Conservation (phyloP, 2,113 vertebrate genomes). For the Lasiurus cinereus region DNA sequence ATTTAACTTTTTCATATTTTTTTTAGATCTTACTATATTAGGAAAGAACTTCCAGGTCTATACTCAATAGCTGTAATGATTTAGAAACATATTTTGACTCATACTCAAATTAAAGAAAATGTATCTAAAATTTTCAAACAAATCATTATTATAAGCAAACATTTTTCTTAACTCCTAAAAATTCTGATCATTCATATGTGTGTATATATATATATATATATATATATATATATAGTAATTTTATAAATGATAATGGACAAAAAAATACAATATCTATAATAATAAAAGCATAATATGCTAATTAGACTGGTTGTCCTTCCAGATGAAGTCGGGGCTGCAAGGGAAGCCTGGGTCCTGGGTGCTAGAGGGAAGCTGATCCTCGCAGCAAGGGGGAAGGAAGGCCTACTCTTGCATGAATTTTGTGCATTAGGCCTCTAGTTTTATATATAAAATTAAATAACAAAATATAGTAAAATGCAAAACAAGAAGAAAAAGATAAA, state of each 20-base stretch:
- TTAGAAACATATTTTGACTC: not conserved
- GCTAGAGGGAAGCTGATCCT: too few relatives aligned
- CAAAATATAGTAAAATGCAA: not conserved
- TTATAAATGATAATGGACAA: not conserved
- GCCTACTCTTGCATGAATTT: too few relatives aligned
- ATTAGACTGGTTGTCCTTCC: too few relatives aligned
- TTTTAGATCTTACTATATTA: not conserved
- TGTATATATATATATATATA: too few relatives aligned
- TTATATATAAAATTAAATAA: not conserved
- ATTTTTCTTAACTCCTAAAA: not conserved
- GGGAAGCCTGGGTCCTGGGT: too few relatives aligned
- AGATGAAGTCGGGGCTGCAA: too few relatives aligned
- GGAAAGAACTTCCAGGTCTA: not conserved
- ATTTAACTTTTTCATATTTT: not conserved
- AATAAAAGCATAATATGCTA: too few relatives aligned
- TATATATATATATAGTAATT: too few relatives aligned
- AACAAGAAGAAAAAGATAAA: not conserved
- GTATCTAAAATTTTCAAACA: not conserved
- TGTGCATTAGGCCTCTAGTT: too few relatives aligned
- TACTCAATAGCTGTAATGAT: not conserved
- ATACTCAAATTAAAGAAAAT: not conserved
- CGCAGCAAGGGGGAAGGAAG: too few relatives aligned
- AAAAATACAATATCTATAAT: not conserved
- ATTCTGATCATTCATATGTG: not conserved
- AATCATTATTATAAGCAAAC: not conserved